Conservation (phyloP, 2,888 invertebrate genomes). For the Euproctis similis region DNA sequence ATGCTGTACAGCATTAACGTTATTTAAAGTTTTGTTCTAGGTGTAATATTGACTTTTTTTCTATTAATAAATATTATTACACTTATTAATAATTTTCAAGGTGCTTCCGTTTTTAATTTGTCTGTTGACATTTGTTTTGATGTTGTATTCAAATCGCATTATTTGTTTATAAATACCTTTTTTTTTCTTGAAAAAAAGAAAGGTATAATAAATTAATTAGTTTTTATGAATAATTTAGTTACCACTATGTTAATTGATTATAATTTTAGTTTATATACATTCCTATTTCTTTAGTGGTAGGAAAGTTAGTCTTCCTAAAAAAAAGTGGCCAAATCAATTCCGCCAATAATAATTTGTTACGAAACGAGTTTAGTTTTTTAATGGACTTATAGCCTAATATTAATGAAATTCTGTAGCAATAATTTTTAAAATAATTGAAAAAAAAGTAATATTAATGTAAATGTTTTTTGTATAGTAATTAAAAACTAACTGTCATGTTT, state of each 20-base stretch:
- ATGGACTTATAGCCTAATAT: conserved; percentile 60
- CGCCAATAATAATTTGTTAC: conserved; percentile 69
- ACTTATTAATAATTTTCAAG: conserved; percentile 52
- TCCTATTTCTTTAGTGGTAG: conserved; percentile 73
- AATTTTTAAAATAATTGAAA: conserved; percentile 65
- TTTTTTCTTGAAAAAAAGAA: conserved; percentile 31
- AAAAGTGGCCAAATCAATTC: conserved; percentile 73
- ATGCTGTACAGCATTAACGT: conserved; percentile 8
- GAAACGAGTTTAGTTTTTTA: conserved; percentile 62
- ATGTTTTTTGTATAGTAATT: conserved; percentile 73
- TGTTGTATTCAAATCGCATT: conserved; percentile 54
- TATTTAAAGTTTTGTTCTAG: conserved; percentile 41
- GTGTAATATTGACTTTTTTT: conserved; percentile 41
- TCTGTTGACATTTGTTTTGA: conserved; percentile 68
- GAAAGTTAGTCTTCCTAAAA: conserved; percentile 75
- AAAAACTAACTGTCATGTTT: conserved; percentile 47
- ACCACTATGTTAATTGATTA: conserved; percentile 69
- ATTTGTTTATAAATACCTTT: conserved; percentile 49
- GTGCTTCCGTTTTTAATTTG: conserved; percentile 71
- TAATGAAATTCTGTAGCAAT: conserved; percentile 74
- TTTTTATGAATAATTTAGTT: too few relatives aligned
- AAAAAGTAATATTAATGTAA: too few relatives aligned
- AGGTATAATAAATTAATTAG: conserved; percentile 58
- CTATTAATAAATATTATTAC: conserved; percentile 43
- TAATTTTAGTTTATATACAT: conserved; percentile 73